These are phyloP conservation scores for Gymnosoma rotundatum DNA, from an alignment of 2,888 invertebrate genomes.

Conservation along the genomic window DNA sequence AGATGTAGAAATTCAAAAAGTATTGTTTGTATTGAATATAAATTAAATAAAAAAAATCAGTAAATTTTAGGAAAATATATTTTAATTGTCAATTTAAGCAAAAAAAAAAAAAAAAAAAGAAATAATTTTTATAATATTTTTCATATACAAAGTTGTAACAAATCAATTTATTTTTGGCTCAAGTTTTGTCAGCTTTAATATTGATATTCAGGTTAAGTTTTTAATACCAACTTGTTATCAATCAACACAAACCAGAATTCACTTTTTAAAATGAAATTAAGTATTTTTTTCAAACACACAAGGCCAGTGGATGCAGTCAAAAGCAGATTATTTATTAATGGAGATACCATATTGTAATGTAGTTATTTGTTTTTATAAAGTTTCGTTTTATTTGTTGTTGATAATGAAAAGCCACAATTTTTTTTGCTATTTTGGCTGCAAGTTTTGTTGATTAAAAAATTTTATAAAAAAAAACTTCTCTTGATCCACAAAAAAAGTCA, in stretches of 20 bases:
- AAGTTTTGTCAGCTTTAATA: no score
- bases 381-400: slow-evolving; percentile 2
- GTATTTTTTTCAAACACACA: slow-evolving; percentile 35
- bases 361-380: slow-evolving; percentile 21
- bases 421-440: slow-evolving; percentile 50
- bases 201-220: no score
- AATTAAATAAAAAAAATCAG: no score
- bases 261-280: not conserved
- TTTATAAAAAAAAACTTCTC: not conserved
- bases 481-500: no score
- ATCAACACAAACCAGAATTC: not conserved
- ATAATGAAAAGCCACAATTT: slow-evolving; percentile 23
- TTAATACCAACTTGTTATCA: no score
- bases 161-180: not conserved
- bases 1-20: no score
- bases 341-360: slow-evolving; percentile 38
- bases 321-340: slow-evolving; percentile 39
- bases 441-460: not conserved
- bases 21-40: no score
- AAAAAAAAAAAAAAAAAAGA: no score
- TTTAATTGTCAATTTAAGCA: no score
- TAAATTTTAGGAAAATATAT: no score
- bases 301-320: slow-evolving; percentile 51
- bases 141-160: not conserved
- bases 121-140: not conserved